phyloP scores from a whole-genome alignment of 2,113 vertebrate genomes.

The Pseudolaguvia tuberculata region DNA sequence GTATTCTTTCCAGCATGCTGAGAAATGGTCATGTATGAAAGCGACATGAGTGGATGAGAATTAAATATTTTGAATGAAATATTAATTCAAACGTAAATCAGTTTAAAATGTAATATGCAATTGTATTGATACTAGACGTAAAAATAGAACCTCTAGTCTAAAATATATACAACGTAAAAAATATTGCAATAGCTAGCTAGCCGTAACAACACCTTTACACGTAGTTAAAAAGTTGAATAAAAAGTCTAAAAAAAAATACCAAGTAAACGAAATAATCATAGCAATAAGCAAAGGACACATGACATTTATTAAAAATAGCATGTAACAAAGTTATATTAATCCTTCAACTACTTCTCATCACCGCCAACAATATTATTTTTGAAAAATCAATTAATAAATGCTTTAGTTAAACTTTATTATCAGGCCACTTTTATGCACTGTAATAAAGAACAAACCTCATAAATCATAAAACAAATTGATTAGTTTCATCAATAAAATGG shows the following conservation, averaged over 20 bases:
- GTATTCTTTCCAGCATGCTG: too few relatives aligned
- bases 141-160: too few relatives aligned
- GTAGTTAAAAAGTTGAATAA: background rate
- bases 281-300: background rate
- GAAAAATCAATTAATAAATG: background rate
- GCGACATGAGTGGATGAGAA: too few relatives aligned
- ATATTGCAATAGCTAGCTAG: background rate
- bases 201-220: too few relatives aligned
- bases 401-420: slow-evolving; percentile 1
- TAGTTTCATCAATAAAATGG: slow-evolving; percentile 36
- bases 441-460: slow-evolving; percentile 48
- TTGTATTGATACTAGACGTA: too few relatives aligned
- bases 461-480: slow-evolving; percentile 48
- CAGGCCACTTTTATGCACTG: slow-evolving; percentile 14
- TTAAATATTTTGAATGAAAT: too few relatives aligned
- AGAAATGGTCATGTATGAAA: too few relatives aligned
- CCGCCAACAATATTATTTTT: background rate
- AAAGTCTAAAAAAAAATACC: background rate
- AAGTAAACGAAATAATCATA: background rate
- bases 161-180: too few relatives aligned
- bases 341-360: background rate
- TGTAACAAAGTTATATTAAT: background rate
- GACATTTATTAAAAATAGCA: background rate
- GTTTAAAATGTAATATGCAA: too few relatives aligned
- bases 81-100: too few relatives aligned